phyloP scores from a whole-genome alignment of 1,140 invertebrate genomes.

The Heliconius nattereri region DNA sequence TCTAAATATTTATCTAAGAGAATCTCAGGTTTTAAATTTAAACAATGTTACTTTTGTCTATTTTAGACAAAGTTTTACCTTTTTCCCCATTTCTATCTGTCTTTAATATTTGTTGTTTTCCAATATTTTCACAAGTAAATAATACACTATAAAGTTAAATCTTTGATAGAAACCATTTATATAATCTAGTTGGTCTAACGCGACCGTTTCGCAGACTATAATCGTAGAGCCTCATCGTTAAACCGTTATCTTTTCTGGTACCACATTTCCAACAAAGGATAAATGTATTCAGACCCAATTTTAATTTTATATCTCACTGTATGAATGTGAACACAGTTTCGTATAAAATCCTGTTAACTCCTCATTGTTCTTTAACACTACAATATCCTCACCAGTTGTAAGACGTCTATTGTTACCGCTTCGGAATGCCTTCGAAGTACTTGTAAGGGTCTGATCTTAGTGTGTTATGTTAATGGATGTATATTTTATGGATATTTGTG shows the following conservation, averaged over 20 bases:
- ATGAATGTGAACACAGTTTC: constrained; percentile 37
- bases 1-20: constrained; percentile 22
- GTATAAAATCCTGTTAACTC: constrained; percentile 36
- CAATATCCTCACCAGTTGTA: constrained; percentile 27
- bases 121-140: neutral
- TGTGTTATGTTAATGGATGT: constrained; percentile 21
- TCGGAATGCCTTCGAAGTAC: neutral
- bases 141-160: neutral
- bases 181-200: neutral
- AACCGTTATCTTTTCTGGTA: constrained; percentile 25
- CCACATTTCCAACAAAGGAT: constrained; percentile 45
- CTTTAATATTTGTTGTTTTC: no score
- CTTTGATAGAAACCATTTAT: neutral
- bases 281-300: constrained; percentile 48
- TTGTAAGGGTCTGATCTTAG: neutral
- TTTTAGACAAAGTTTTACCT: no score
- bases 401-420: constrained; percentile 32
- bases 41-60: no score
- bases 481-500: constrained; percentile 12
- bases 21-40: neutral
- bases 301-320: constrained; percentile 42
- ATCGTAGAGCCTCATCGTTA: constrained; percentile 29
- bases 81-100: no score
- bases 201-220: constrained; percentile 23
- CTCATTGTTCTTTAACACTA: constrained; percentile 38